Evolutionary conservation across 2,797 vertebrate species (phyloP).

Genomic region (Galago senegalensis): DNA sequence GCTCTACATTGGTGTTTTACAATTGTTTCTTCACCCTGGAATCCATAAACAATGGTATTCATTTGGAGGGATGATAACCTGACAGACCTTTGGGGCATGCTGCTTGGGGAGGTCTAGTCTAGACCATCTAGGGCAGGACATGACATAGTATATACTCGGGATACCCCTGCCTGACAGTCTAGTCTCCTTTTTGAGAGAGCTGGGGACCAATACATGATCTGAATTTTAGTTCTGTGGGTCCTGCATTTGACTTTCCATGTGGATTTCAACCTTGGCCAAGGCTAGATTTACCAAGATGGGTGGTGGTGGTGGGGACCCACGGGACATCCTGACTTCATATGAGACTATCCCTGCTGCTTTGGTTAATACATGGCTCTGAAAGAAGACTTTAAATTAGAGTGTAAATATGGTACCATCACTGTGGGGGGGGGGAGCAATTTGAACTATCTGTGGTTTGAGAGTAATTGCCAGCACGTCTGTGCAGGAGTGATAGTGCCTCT

Average conservation of each 20-base stretch:
- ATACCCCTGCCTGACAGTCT: neutral
- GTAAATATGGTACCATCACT: neutral
- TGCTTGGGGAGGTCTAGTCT: neutral
- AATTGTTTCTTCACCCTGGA: neutral
- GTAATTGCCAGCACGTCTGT: neutral
- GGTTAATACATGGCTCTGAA: neutral
- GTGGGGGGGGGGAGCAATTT: no score
- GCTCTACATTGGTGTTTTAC: neutral
- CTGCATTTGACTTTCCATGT: neutral
- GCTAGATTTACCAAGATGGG: neutral
- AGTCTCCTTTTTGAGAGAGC: neutral
- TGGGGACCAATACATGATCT: neutral
- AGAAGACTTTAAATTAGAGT: neutral
- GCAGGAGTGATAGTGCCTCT: accelerated
- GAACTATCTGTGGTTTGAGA: neutral
- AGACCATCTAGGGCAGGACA: neutral
- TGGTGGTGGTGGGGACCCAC: neutral
- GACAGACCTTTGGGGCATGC: neutral
- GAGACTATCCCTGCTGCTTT: neutral
- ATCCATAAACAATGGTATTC: neutral
- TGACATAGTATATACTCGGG: neutral
- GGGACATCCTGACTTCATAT: neutral
- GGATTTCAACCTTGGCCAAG: slow-evolving; percentile 7
- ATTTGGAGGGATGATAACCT: neutral
- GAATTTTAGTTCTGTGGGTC: neutral